Evolutionary conservation across 2,888 invertebrate species (phyloP), one percentile per base, ranked within the genome.

Genomic region (Ptycholaimellus sp.): DNA sequence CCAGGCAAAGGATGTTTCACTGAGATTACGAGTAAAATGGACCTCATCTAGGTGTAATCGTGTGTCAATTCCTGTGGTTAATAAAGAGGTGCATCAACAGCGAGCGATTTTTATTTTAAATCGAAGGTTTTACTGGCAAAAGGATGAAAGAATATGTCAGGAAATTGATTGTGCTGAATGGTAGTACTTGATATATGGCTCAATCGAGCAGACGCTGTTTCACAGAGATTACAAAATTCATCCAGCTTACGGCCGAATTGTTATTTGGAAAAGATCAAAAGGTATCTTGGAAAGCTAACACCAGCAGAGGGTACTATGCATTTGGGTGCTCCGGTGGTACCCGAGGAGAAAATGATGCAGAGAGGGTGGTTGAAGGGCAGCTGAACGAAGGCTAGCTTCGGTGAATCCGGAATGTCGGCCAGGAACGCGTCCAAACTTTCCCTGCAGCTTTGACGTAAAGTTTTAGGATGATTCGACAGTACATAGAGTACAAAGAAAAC

Each of bases 271-370:
- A 39, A 33, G 11, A 34, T 13, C 18, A 31, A 36, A 6, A 37
- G 19, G 28, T 35, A 18, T 30, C n/a, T 3, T 19, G 7, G 18
- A 22, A 19, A 19, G 51, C 62, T 56, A 53, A 67, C 67, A 46
- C 68, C 68, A 28, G 59, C 63, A 14, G 66, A 64, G 47, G 69
- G 68, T 6, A 68, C 66, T 58, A 69, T 65, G 46, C 67, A 68
- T 52, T 69, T 69, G 22, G 69, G 69, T 14, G 57, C 56, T 2
- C 69, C 69, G 1, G 69, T 69, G 3, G 69, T 69, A 13, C 69
- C 69, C 1, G 66, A 66, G 1, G 66, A 65, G 47, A 67, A 69
- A 60, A 68, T 63, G 37, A 69, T 65, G 46, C 62, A 67, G 22
- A 68, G 52, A 1, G 69, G 68, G 49, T 68, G 66, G 46, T 61